These are phyloP conservation scores for Apodemus agrarius DNA, from an alignment of 2,797 vertebrate genomes.

Conservation along the genomic window DNA sequence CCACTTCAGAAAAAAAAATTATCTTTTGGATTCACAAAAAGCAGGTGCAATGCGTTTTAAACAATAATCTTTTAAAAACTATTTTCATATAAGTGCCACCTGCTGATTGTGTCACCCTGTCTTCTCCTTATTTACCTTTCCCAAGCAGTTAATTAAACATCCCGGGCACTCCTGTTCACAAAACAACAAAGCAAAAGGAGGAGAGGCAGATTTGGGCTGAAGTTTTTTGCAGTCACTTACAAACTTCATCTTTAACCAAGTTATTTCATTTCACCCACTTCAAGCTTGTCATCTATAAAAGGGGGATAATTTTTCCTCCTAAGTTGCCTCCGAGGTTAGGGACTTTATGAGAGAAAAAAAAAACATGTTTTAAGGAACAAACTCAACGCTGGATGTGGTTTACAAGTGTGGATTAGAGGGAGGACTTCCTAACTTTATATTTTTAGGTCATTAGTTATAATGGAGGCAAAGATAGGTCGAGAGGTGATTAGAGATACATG, in stretches of 20 bases:
- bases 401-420: neutral
- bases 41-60: neutral
- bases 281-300: neutral
- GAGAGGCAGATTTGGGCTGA: neutral
- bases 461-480: neutral
- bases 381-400: neutral
- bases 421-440: neutral
- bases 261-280: slow-evolving; percentile 25
- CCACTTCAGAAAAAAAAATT: neutral
- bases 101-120: too few species aligned
- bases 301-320: neutral
- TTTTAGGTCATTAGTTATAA: neutral
- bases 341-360: neutral
- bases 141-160: neutral
- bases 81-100: neutral
- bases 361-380: neutral
- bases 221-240: neutral
- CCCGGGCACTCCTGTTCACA: neutral
- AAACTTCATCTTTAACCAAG: neutral
- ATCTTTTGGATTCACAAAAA: neutral
- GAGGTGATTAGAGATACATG: neutral
- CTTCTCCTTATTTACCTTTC: neutral
- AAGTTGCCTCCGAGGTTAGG: neutral
- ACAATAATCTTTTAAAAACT: neutral
- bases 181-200: neutral